Conservation (phyloP, 2,888 invertebrate species). For the Petrophora chlorosata region DNA sequence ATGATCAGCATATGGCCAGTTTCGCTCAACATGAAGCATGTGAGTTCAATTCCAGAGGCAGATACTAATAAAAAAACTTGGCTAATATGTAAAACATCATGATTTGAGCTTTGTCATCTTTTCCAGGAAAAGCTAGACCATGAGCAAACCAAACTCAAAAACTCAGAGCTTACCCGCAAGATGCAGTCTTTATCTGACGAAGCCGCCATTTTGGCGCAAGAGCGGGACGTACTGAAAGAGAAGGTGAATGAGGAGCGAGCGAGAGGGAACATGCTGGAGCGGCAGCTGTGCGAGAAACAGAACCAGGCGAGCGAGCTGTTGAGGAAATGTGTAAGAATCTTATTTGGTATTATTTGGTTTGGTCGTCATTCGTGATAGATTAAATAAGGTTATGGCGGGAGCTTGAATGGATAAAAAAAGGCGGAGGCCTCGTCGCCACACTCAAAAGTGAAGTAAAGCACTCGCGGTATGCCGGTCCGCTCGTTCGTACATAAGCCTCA, state of each 20-base stretch:
- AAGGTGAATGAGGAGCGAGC: slow-evolving; percentile 71
- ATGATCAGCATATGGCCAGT: no score
- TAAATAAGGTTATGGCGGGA: no score
- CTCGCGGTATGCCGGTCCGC: no score
- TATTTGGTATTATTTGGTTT: neutral
- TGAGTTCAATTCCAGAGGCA: no score
- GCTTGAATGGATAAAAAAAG: no score
- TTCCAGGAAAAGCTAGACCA: slow-evolving; percentile 68
- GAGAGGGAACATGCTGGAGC: slow-evolving; percentile 71
- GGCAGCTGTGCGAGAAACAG: slow-evolving; percentile 81
- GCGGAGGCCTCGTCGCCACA: no score
- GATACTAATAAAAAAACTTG: no score
- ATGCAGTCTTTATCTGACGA: slow-evolving; percentile 56
- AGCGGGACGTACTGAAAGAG: slow-evolving; percentile 62
- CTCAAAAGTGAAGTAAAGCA: no score
- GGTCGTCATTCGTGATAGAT: no score
- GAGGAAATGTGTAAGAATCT: slow-evolving; percentile 85
- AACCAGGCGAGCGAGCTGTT: slow-evolving; percentile 77
- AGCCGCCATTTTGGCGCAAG: slow-evolving; percentile 50
- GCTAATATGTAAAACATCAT: no score
- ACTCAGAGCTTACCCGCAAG: slow-evolving; percentile 50
- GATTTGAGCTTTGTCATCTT: neutral
- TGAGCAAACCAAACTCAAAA: slow-evolving; percentile 50
- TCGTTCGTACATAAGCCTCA: no score
- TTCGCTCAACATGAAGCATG: no score